A percentile compares a stretch with the other conserved stretches of the same genome.
Conservation (phyloP, 2,113 vertebrate species). For the Microcebus lehilahytsara region DNA sequence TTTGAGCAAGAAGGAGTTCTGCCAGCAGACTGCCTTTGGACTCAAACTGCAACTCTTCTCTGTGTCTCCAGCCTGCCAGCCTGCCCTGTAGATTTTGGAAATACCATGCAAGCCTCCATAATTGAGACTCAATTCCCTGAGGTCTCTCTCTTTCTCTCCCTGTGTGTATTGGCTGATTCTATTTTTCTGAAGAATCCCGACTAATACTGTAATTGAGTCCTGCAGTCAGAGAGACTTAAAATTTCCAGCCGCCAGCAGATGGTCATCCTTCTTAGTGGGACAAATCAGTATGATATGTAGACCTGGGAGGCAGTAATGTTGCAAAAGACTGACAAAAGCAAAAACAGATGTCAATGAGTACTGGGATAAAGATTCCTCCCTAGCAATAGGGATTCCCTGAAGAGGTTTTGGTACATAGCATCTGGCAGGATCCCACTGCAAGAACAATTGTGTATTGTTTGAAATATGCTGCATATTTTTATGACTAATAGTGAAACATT, state of each 20-base stretch:
- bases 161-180: neutral
- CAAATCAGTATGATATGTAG: neutral
- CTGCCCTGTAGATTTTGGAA: neutral
- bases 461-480: neutral
- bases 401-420: neutral
- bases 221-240: neutral
- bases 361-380: neutral
- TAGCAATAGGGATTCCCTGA: neutral
- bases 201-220: neutral
- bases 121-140: neutral
- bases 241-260: neutral
- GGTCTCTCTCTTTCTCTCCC: neutral
- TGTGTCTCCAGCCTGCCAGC: accelerated
- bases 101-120: neutral
- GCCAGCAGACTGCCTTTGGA: neutral
- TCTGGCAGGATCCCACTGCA: neutral
- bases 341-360: neutral
- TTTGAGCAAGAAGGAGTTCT: neutral
- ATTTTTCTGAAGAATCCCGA: neutral
- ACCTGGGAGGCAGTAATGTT: neutral
- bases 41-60: neutral
- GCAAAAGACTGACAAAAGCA: neutral
- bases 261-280: neutral
- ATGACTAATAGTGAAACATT: neutral
- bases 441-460: neutral